A percentile compares a stretch with the other conserved stretches of the same genome.
Conservation (phyloP, 2,113 vertebrate genomes). For the Apistogramma diplotaenia region DNA sequence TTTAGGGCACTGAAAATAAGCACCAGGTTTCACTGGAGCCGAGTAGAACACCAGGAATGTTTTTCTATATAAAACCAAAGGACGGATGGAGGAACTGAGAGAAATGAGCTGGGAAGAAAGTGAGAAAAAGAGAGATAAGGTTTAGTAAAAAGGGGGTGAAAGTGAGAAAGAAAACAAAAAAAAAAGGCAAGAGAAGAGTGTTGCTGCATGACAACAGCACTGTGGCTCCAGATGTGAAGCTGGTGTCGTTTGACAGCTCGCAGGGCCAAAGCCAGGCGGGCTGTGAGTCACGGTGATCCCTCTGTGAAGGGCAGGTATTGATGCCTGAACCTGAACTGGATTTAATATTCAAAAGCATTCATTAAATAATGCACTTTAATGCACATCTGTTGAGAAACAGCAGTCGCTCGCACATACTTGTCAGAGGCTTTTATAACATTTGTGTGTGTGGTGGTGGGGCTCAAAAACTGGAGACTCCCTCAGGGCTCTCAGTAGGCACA, state of each 20-base stretch:
- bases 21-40: constrained; percentile 76
- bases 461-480: constrained; percentile 46
- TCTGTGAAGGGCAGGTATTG: not conserved
- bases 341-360: not conserved
- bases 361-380: not conserved
- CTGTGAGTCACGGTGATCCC: constrained; percentile 29
- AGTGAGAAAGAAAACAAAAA: not conserved
- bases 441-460: constrained; percentile 1
- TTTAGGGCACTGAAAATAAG: constrained; percentile 81
- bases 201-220: constrained; percentile 38
- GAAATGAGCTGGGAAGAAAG: constrained; percentile 10
- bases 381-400: not conserved
- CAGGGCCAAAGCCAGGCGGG: not conserved
- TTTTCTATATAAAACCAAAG: constrained; percentile 77
- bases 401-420: not conserved
- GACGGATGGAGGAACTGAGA: constrained; percentile 39
- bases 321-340: not conserved
- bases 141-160: not conserved
- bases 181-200: not conserved
- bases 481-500: constrained; percentile 30
- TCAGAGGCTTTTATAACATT: not conserved
- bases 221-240: constrained; percentile 71
- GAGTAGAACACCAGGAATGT: constrained; percentile 78
- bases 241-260: constrained; percentile 21
- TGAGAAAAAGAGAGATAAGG: constrained; percentile 16